phyloP scores from a whole-genome alignment of 2,888 invertebrate species.

The Ophion obscuratus region DNA sequence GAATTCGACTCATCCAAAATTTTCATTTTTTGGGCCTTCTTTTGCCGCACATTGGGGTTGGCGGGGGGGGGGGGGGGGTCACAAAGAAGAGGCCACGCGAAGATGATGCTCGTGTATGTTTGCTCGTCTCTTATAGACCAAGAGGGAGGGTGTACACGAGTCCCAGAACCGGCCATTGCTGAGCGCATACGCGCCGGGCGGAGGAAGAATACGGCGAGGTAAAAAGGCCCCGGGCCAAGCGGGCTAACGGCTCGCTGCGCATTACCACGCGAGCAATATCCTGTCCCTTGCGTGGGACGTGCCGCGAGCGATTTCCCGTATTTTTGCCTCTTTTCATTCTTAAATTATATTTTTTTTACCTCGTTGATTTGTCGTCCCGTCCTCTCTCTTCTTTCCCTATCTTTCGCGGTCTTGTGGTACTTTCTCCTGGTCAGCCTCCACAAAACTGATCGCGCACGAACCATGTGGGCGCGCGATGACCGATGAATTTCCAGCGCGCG shows the following conservation, averaged over 20 bases:
- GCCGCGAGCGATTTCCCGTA: conserved; percentile 60
- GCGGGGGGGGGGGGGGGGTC: background rate
- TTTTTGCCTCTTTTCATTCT: background rate
- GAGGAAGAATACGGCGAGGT: conserved; percentile 28
- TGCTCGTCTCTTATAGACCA: conserved; percentile 35
- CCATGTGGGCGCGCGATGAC: conserved; percentile 44
- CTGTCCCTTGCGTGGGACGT: conserved; percentile 64
- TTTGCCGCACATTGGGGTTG: background rate
- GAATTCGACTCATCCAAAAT: background rate
- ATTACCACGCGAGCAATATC: conserved; percentile 62
- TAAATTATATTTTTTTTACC: conserved; percentile 14
- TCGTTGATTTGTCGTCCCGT: conserved; percentile 5
- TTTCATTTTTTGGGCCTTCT: background rate
- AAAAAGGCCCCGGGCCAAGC: conserved; percentile 61
- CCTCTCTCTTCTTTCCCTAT: conserved; percentile 29
- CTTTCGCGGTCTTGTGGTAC: conserved; percentile 19
- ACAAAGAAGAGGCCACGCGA: background rate
- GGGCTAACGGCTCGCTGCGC: conserved; percentile 61
- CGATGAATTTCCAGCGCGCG: conserved; percentile 29
- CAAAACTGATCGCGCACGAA: conserved; percentile 15
- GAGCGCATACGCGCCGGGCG: conserved; percentile 13
- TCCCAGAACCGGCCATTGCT: conserved; percentile 18
- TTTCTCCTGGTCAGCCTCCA: conserved; percentile 34
- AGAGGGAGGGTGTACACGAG: conserved; percentile 7
- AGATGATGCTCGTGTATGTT: conserved; percentile 46